Evolutionary conservation across 2,113 vertebrate genomes (phyloP), one percentile per base, ranked within the genome.

Genomic region (Hylia prasina): DNA sequence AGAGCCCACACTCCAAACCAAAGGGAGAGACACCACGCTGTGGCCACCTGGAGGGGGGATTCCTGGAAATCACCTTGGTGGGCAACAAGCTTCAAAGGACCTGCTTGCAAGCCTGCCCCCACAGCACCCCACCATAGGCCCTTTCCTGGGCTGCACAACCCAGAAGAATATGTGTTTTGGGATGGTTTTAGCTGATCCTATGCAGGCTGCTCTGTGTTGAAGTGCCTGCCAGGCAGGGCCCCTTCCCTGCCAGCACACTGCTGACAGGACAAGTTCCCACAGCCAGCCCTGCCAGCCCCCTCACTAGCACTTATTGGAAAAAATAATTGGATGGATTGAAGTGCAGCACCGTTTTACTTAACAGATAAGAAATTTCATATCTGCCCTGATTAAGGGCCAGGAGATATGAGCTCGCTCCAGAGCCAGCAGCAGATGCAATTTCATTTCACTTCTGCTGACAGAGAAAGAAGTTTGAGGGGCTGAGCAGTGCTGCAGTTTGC

Each of bases 301-400:
- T 95, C 71, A 30, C 91, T 96, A 84, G 64, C 18, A 13, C 60
- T 91, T 95, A 95, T 18, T 96, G 89, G 88, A 77, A 94, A 91
- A 95, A 95, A 93, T 97, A 96, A 97, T 93, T 97, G 95, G 72
- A 94, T 93, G 84, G 89, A 94, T 94, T 96, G 95, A 97, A 97
- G 95, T 65, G 65, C 61, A 88, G 90, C 54, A 88, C 90, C 75
- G 0, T 95, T 97, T 97, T 90, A 96, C 76, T 95, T 70, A 91
- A 90, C 44, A 96, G 96, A 96, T 96, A 97, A 97, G 94, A 96
- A 94, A 96, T 90, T 94, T 95, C 93, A 40, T 96, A 93, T 96
- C 96, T 96, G 75, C 47, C 78, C 79, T 91, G 95, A 95, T 94
- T 96, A 90, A 68, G 81, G 82, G 78, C 78, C 64, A 63, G 40